A percentile compares a stretch with the other conserved stretches of the same genome.
These are phyloP conservation scores for Dyspetes luteomarginatus DNA, from an alignment of 2,888 invertebrate species.

Conservation along the genomic window DNA sequence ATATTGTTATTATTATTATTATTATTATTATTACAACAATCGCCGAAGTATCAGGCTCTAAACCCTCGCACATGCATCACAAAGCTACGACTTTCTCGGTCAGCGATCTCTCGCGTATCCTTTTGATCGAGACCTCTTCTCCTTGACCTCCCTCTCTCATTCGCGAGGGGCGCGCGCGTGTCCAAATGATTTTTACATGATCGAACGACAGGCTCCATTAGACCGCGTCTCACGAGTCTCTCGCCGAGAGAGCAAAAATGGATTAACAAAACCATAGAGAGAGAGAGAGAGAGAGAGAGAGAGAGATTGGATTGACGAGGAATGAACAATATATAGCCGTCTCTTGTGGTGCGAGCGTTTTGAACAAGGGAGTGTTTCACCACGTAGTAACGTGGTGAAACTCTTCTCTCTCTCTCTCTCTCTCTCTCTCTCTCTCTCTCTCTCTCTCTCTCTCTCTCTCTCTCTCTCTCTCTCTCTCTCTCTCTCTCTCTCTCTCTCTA, in stretches of 20 bases:
- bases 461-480: not conserved
- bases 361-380: not conserved
- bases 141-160: constrained; percentile 59
- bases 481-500: not conserved
- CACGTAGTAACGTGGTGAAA: no score
- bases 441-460: not conserved
- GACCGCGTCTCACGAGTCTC: constrained; percentile 61
- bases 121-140: constrained; percentile 48
- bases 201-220: constrained; percentile 73
- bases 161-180: constrained; percentile 55
- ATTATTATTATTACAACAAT: no score
- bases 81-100: not conserved
- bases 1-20: no score
- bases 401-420: not conserved
- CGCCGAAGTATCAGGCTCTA: no score
- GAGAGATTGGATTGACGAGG: constrained; percentile 17
- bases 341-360: not conserved
- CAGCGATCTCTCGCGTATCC: constrained; percentile 8
- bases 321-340: constrained; percentile 1
- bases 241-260: constrained; percentile 35
- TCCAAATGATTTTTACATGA: constrained; percentile 70
- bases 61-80: not conserved
- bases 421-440: not conserved
- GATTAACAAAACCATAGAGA: constrained; percentile 48
- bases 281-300: constrained; percentile 22